Base-by-base conservation (phyloP, 2,113 vertebrate genomes). In the Phrynosoma platyrhinos region DNA sequence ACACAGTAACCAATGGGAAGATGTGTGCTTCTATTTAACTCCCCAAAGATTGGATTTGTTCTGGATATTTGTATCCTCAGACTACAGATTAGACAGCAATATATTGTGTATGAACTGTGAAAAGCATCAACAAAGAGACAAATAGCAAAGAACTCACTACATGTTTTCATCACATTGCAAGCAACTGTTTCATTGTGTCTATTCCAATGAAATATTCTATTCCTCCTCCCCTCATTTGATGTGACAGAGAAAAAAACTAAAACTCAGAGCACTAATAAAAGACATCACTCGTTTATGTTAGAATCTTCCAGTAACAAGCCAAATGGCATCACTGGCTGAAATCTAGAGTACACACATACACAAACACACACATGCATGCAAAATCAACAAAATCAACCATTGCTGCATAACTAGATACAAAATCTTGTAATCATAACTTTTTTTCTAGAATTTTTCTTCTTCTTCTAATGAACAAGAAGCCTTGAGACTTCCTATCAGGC, bases 21-120 rank as follows among this genome's bases (percentile, higher is more conserved):
- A 13, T 4, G 36, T 42, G 21, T 58, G 40, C 47, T 58, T 27
- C 78, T 82, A 36, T 80, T 55, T 71, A 87, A 30, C 32, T 81
- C 27, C 55, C 13, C n/a, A 75, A 32, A 25, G 10, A n/a, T 6
- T 25, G 21, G 42, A 18, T 78, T 69, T 82, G 27, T 32, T 76
- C 40, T 82, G 55, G 55, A 13, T 47, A 83, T 5, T 83, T 52
- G 12, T 82, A 25, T 62, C 75, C 23, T 40, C 72, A 77, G 62
- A 32, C 68, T 88, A 83, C 75, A 68, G 72, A 83, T 52, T 75
- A 87, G 53, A 7, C 27, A 74, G 13, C 55, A 83, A 53, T 68
- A 53, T 30, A 66, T 86, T 32, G 47, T 30, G 25, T 68, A 68
- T 68, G 27, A 23, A 32, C 23, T 52, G 21, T 4, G 20, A 71